Percentiles rank a stretch among this genome's conserved stretches.
Conservation (phyloP, 1,140 invertebrate species). For the Solenopsis invicta region DNA sequence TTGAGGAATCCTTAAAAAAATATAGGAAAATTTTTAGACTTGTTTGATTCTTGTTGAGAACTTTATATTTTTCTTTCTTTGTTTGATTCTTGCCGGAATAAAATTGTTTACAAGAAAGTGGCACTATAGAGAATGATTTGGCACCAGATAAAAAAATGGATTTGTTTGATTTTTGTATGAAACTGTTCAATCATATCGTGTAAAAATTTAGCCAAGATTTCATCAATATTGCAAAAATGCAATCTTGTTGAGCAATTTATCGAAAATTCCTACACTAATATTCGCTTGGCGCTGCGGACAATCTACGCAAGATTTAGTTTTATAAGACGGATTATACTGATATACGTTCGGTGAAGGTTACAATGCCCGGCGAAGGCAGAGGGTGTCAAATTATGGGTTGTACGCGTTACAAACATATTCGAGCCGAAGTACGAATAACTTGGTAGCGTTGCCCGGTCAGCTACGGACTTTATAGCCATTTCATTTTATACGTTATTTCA, state of each 20-base stretch:
- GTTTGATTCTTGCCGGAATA: no score
- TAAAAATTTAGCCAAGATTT: background rate
- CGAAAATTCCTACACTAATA: constrained; percentile 15
- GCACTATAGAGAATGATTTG: no score
- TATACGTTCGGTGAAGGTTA: constrained; percentile 65
- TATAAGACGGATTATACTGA: constrained; percentile 74
- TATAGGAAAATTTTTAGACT: no score
- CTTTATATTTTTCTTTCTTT: no score
- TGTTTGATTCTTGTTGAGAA: no score
- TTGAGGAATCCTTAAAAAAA: no score
- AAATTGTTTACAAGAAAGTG: no score
- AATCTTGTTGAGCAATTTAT: constrained; percentile 32
- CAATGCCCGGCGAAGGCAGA: constrained; percentile 38
- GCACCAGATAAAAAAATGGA: no score
- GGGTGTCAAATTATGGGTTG: constrained; percentile 75
- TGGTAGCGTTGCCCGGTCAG: constrained; percentile 44
- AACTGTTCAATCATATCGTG: no score
- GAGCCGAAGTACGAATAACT: constrained; percentile 72
- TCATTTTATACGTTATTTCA: constrained; percentile 79
- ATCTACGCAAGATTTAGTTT: constrained; percentile 62
- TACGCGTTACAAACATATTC: constrained; percentile 61
- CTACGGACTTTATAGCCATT: constrained; percentile 76
- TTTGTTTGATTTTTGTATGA: no score
- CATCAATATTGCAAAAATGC: constrained; percentile 4
- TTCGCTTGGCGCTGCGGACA: background rate